Evolutionary conservation across 2,113 vertebrate species (phyloP).

Genomic region (Eonycteris spelaea): DNA sequence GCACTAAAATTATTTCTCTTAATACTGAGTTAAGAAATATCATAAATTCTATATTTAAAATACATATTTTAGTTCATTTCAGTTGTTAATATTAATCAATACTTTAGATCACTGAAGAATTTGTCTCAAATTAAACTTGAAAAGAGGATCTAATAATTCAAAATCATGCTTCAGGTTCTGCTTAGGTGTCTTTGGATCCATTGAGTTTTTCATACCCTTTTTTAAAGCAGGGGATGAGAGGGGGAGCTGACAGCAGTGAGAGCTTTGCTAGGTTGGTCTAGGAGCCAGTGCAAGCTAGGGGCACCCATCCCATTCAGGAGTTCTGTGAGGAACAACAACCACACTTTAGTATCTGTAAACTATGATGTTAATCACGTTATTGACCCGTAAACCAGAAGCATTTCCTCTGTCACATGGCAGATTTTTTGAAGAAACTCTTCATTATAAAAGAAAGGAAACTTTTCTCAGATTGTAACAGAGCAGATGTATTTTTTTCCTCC

Average conservation of each 20-base stretch:
- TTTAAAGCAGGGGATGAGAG: background rate
- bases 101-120: background rate
- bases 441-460: background rate
- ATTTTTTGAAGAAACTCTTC: background rate
- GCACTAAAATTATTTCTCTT: conserved; percentile 11
- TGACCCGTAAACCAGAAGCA: background rate
- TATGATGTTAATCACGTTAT: background rate
- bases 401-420: background rate
- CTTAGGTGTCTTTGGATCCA: background rate
- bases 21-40: conserved; percentile 28
- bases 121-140: conserved; percentile 41
- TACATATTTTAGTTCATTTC: conserved; percentile 1
- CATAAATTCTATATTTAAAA: conserved; percentile 37
- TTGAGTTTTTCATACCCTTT: background rate
- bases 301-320: background rate
- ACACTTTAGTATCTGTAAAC: background rate
- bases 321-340: too few relatives aligned
- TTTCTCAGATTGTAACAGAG: background rate
- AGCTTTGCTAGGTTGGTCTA: background rate
- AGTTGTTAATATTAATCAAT: conserved; percentile 32
- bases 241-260: background rate
- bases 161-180: conserved; percentile 15
- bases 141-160: conserved; percentile 13
- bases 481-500: background rate
- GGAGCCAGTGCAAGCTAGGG: background rate